Evolutionary conservation across 1,140 invertebrate genomes (phyloP), one percentile per base, ranked within the genome.

Genomic region (Bactericera cockerelli): DNA sequence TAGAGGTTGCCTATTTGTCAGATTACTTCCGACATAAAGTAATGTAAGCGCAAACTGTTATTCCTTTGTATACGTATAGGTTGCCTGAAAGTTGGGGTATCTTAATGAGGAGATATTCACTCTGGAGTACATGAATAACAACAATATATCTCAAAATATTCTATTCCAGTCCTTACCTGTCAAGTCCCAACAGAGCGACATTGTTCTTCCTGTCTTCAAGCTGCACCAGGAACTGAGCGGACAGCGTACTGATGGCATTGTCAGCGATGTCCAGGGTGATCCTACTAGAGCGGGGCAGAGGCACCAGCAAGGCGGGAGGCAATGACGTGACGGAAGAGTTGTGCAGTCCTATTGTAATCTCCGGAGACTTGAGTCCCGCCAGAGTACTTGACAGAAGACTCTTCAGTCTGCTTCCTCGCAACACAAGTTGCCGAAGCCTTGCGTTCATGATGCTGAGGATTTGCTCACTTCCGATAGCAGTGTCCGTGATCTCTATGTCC

Each of bases 401-500:
- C 64, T 80, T 80, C 4, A 93, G 70, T 62, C 84, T 74, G 25
- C 78, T 76, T 0, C 91, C 91, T 56, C 83, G 76, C 22, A 94
- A 73, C 26, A 81, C 82, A 55, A 93, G 69, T 61, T 80, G 77
- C 62, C 79, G 77, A 0, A 93, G 72, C n/a, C 88, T 73, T 2
- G 89, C 84, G 71, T 89, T 86, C 65, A 84, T 79, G 16, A 81
- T 78, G 0, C 85, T 77, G 59, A 84, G 82, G 13, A 93, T 71
- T 67, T 93, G 87, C 67, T 92, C 87, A 62, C 84, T 81, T 25
- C 87, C 82, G 49, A 93, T 80, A 49, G 79, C 79, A 0, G 81
- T 72, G 67, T 93, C 89, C 69, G 92, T 93, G 1, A 91, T 79
- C 74, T 94, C 91, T 54, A 93, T 81, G 63, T 90, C 85, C 1